phyloP scores from a whole-genome alignment of 2,113 vertebrate species.

The Microcebus tavaratra region DNA sequence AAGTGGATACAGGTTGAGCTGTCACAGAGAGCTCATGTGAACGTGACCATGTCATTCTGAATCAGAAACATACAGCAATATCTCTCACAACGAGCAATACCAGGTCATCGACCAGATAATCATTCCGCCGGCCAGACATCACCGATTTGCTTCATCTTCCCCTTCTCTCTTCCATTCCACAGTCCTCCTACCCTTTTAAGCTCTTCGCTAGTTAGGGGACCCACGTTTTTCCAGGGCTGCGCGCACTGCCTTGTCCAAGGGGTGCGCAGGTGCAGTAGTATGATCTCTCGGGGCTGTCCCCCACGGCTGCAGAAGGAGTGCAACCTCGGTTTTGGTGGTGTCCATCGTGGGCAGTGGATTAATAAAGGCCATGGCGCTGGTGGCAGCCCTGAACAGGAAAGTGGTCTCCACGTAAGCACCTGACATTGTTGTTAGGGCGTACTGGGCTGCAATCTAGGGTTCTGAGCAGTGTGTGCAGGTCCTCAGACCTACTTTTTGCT shows the following conservation, averaged over 20 bases:
- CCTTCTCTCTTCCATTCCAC: neutral
- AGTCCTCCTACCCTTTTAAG: accelerated
- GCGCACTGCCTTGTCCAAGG: neutral
- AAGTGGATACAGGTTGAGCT: neutral
- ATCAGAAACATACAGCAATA: neutral
- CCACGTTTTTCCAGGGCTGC: accelerated
- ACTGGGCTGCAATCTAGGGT: neutral
- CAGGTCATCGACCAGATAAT: too few relatives aligned
- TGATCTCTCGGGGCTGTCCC: accelerated
- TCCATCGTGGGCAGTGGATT: neutral
- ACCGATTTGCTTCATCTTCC: neutral
- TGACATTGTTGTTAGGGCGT: neutral
- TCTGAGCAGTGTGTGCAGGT: neutral
- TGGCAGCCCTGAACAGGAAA: slow-evolving; percentile 85
- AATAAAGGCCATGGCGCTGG: slow-evolving; percentile 80
- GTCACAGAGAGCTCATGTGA: neutral
- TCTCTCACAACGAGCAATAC: neutral
- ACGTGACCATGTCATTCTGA: neutral
- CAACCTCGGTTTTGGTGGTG: neutral
- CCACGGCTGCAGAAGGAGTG: accelerated
- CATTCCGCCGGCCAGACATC: neutral
- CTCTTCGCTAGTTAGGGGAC: accelerated
- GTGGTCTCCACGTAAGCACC: slow-evolving; percentile 84
- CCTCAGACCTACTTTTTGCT: neutral
- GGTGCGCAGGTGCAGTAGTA: slow-evolving; percentile 20